phyloP scores from a whole-genome alignment of 2,797 vertebrate species.

The Eremophila alpestris region DNA sequence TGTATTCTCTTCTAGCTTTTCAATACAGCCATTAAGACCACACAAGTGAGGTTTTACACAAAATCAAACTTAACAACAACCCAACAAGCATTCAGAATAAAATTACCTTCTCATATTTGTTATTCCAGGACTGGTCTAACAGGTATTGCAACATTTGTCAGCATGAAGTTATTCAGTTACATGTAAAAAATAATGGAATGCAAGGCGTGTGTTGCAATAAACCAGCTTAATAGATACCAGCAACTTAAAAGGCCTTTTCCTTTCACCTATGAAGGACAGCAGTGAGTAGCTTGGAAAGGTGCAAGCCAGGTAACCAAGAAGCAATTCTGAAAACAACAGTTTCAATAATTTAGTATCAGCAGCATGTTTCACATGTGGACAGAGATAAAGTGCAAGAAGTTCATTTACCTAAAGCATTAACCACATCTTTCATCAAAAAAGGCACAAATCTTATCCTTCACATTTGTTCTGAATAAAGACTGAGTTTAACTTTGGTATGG shows the following conservation, averaged over 20 bases:
- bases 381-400: background rate
- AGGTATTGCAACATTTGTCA: slow-evolving; percentile 51
- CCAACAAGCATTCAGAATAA: slow-evolving; percentile 50
- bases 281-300: background rate
- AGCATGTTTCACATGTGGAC: background rate
- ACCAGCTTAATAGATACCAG: slow-evolving; percentile 2
- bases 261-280: slow-evolving; percentile 40
- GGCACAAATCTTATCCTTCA: background rate
- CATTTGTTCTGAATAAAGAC: background rate
- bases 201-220: slow-evolving; percentile 39
- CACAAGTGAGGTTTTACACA: slow-evolving; percentile 22
- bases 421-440: background rate
- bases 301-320: background rate
- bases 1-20: background rate
- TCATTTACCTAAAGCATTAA: background rate
- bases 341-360: background rate
- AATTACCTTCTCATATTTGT: slow-evolving; percentile 47
- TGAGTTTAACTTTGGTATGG: background rate
- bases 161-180: slow-evolving; percentile 66
- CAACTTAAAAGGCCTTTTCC: background rate
- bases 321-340: background rate
- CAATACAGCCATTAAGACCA: slow-evolving; percentile 17
- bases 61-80: slow-evolving; percentile 8
- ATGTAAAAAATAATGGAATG: slow-evolving; percentile 61
- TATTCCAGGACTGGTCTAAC: slow-evolving; percentile 58